Evolutionary conservation across 1,140 invertebrate species (phyloP).

Genomic region (Drosophila prosaltans): DNA sequence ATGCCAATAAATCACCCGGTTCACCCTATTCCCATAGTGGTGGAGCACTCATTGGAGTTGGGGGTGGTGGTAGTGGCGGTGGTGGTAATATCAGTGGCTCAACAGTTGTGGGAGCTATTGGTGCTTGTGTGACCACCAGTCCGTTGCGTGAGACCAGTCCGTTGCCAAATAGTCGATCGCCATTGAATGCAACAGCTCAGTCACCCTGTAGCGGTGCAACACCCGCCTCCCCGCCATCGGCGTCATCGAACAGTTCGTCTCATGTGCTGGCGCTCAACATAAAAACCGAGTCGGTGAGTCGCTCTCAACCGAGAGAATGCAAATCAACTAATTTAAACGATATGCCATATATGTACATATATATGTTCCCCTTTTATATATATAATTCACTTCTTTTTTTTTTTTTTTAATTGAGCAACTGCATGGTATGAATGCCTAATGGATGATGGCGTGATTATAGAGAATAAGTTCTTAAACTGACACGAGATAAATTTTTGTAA

Average conservation of each 20-base stretch:
- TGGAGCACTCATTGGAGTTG: conserved; percentile 8
- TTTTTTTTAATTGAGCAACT: conserved; percentile 53
- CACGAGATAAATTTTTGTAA: neutral
- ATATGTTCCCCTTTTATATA: neutral
- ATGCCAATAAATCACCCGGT: conserved; percentile 73
- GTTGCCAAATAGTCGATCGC: conserved; percentile 53
- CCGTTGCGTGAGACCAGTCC: conserved; percentile 58
- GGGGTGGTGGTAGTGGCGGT: conserved; percentile 14
- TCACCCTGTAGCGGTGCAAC: conserved; percentile 61
- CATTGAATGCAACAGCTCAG: conserved; percentile 40
- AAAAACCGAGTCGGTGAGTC: conserved; percentile 82
- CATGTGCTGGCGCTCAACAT: conserved; percentile 78
- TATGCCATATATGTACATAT: neutral
- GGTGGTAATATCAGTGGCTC: neutral
- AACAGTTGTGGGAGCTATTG: neutral
- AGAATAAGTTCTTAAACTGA: neutral
- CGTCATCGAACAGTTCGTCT: conserved; percentile 62
- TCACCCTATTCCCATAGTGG: conserved; percentile 64
- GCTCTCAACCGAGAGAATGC: conserved; percentile 33
- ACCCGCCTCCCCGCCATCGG: conserved; percentile 63
- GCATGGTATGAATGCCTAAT: neutral
- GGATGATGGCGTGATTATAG: neutral
- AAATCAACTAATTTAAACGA: conserved; percentile 26
- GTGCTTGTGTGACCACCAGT: conserved; percentile 39
- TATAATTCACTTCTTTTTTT: conserved; percentile 9